Base-by-base conservation (phyloP, 2,113 vertebrate genomes). In the Zapornia atra region DNA sequence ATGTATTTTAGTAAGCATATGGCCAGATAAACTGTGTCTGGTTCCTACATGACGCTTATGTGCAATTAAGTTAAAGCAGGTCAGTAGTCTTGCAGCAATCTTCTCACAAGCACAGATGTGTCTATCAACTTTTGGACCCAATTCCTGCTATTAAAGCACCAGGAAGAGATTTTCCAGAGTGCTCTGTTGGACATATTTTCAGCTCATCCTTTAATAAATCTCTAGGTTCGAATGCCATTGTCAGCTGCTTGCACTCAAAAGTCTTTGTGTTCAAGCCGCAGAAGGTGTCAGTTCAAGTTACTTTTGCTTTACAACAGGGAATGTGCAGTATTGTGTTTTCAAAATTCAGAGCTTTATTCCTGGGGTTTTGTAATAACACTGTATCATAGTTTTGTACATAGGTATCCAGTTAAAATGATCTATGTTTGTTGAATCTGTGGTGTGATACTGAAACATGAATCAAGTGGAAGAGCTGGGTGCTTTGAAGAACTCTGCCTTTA, bases 341-440 rank as follows among this genome's bases (percentile, higher is more conserved):
- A 87, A 69, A 86, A 91, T 65, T 82, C 95, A 64, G 69, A 95
- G 86, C 88, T 91, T 84, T 95, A 83, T 93, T 89, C 90, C 87
- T 92, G 38, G 25, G 82, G 88, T 95, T 97, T 96, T 97, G 76
- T 97, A 96, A 90, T 92, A 96, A 95, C 70, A 48, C 33, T 97
- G 92, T 96, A 94, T 82, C 69, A 92, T 95, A 88, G 76, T 93
- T 91, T 86, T 97, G 95, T 97, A 97, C 61, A 97, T 94, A 97
- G 85, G 64, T 95, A 80, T 85, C 82, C 25, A 36, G 88, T 94
- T 76, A 65, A 91, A 96, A 87, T 80, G 12, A 88, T 93, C 46
- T 60, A 22, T 92, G 65, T 82, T 92, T 94, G 53, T 87, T 92
- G 89, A 96, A 76, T 87, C 71, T 86, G 4, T 69, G 63, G 56